Conservation (phyloP, 2,797 vertebrate genomes). For the Tauraco hartlaubi region DNA sequence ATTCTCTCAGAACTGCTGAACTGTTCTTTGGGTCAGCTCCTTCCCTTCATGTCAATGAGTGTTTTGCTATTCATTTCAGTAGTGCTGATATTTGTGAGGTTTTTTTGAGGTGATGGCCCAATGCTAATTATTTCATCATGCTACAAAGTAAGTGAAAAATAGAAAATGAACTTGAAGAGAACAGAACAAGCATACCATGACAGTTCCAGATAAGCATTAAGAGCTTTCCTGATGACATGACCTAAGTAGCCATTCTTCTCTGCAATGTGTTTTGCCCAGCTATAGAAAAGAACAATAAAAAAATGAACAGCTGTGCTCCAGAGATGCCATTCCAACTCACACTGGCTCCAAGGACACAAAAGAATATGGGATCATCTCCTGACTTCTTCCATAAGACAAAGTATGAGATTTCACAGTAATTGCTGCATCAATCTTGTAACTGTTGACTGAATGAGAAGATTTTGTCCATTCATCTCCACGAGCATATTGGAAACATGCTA, state of each 20-base stretch:
- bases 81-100: not conserved
- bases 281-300: conserved; percentile 63
- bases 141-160: not conserved
- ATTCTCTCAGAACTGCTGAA: not conserved
- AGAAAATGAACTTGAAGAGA: not conserved
- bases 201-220: conserved; percentile 88
- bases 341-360: not conserved
- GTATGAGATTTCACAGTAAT: not conserved
- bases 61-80: not conserved
- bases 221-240: conserved; percentile 87
- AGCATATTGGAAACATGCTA: not conserved
- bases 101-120: not conserved
- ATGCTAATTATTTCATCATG: not conserved
- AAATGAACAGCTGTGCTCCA: not conserved
- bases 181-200: conserved; percentile 80
- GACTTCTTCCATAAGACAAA: not conserved
- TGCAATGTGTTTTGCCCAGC: conserved; percentile 89
- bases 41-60: not conserved
- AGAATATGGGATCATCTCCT: not conserved
- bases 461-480: not conserved
- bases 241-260: conserved; percentile 93
- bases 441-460: not conserved
- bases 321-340: not conserved
- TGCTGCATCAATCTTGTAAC: not conserved
- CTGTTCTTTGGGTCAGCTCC: not conserved